These are phyloP conservation scores for Rhinopomastus cyanomelas DNA, from an alignment of 2,113 vertebrate genomes.

Conservation along the genomic window DNA sequence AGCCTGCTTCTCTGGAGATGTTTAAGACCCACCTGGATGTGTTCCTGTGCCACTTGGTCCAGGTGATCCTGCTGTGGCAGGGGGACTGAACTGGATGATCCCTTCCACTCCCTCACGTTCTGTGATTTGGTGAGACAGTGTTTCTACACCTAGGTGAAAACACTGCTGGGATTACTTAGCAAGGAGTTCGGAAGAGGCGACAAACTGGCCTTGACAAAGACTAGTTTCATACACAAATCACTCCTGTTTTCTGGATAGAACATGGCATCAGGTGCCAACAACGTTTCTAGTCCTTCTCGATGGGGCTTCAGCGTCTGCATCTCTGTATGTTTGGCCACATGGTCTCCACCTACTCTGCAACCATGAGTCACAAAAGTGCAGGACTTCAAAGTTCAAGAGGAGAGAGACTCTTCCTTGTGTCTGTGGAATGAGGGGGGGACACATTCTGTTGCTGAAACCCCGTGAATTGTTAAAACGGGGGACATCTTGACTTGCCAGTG, in stretches of 20 bases:
- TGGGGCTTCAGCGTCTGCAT: neutral
- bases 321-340: neutral
- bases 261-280: neutral
- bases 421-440: neutral
- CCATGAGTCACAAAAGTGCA: conserved; percentile 6
- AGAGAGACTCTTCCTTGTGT: conserved; percentile 12
- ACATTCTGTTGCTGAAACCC: neutral
- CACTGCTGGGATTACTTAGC: neutral
- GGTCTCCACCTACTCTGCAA: neutral
- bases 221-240: neutral
- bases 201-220: neutral
- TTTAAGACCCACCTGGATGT: no score
- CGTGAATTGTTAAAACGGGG: neutral
- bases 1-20: no score
- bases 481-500: neutral
- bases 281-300: neutral
- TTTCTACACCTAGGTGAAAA: conserved; percentile 1
- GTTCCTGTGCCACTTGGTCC: no score
- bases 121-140: no score
- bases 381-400: neutral
- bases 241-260: neutral
- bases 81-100: no score
- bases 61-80: no score
- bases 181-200: neutral
- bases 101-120: no score